Evolutionary conservation across 2,797 vertebrate species (phyloP).

Genomic region (Benthosema pterotum): DNA sequence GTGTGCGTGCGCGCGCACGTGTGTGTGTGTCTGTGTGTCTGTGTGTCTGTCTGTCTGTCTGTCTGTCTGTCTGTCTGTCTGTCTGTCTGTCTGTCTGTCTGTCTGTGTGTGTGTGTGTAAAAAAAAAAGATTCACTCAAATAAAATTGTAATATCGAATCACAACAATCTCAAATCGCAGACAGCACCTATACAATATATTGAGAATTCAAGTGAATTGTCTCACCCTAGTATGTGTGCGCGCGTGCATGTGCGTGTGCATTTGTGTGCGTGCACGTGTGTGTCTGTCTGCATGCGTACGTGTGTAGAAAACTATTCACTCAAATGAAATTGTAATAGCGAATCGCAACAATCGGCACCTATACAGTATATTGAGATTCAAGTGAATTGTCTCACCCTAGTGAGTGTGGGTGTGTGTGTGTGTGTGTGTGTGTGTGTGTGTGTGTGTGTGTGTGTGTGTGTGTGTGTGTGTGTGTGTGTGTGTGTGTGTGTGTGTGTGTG

Average conservation of each 20-base stretch:
- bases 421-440: slow-evolving; percentile 6
- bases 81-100: slow-evolving; percentile 9
- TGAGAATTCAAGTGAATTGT: no score
- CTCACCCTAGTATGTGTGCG: no score
- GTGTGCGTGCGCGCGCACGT: not conserved
- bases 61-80: slow-evolving; percentile 12
- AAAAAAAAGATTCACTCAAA: not conserved
- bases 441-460: slow-evolving; percentile 4
- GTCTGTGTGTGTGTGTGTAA: slow-evolving; percentile 13
- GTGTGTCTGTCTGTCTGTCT: slow-evolving; percentile 12
- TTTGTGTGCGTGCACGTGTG: slow-evolving; percentile 3
- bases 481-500: not conserved
- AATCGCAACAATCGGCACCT: no score
- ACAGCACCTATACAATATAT: no score
- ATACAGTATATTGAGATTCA: no score
- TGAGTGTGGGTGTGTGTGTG: no score
- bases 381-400: no score
- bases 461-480: slow-evolving; percentile 9
- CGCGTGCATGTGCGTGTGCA: no score
- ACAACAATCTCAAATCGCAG: not conserved
- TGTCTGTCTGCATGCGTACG: slow-evolving; percentile 11
- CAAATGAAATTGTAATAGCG: not conserved
- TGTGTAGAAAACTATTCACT: no score
- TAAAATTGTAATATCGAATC: no score
- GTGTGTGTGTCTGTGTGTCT: slow-evolving; percentile 10